These are phyloP conservation scores for Corythucha ciliata DNA, from an alignment of 2,888 invertebrate genomes.

Conservation along the genomic window DNA sequence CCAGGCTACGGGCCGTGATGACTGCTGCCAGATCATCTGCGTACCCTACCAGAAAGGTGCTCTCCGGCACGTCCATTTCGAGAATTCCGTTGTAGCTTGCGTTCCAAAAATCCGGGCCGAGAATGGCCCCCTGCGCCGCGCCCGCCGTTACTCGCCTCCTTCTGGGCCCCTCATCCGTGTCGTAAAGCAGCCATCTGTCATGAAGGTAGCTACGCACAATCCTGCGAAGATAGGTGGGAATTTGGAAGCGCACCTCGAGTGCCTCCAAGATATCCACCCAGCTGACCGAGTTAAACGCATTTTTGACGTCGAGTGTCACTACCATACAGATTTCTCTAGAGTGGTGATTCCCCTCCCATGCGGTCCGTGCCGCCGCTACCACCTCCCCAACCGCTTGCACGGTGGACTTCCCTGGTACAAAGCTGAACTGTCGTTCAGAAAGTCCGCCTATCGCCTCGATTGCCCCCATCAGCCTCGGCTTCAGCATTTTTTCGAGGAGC, in stretches of 20 bases:
- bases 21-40: constrained; percentile 15
- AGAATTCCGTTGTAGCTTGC: constrained; percentile 31
- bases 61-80: constrained; percentile 21
- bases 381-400: constrained; percentile 26
- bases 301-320: constrained; percentile 26
- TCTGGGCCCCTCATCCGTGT: not conserved
- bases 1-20: not conserved
- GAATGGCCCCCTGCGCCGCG: constrained; percentile 29
- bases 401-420: constrained; percentile 29
- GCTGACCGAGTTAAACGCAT: constrained; percentile 33
- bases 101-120: constrained; percentile 30
- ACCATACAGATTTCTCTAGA: constrained; percentile 24
- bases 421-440: constrained; percentile 30
- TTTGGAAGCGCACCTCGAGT: constrained; percentile 21
- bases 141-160: constrained; percentile 25
- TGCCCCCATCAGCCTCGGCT: constrained; percentile 31
- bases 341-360: not conserved
- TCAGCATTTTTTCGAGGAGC: constrained; percentile 36
- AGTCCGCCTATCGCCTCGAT: constrained; percentile 29
- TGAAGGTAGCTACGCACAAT: constrained; percentile 31
- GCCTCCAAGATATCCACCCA: constrained; percentile 28
- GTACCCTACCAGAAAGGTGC: constrained; percentile 11
- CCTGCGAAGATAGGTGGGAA: constrained; percentile 28
- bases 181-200: constrained; percentile 10
- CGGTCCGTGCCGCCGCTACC: constrained; percentile 11